These are phyloP conservation scores for Yoshiicerus persimilis DNA, from an alignment of 1,140 invertebrate genomes.

Conservation along the genomic window DNA sequence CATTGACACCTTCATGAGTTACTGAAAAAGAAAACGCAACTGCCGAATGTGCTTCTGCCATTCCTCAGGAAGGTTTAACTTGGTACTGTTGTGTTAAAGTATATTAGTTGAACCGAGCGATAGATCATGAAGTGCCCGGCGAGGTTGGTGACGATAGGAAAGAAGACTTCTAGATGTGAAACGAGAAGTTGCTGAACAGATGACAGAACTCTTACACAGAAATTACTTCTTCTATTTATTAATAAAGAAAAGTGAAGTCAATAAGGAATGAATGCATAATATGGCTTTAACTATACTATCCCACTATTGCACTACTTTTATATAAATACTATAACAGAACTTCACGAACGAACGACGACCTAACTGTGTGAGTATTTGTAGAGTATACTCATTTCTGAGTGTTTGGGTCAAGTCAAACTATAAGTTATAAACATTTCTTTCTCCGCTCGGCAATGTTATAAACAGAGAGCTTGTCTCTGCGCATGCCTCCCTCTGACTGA, in stretches of 20 bases:
- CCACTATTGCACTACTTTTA: not conserved
- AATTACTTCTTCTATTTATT: not conserved
- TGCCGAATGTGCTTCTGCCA: slow-evolving; percentile 98
- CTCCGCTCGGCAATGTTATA: too few species aligned
- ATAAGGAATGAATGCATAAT: too few species aligned
- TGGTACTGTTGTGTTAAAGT: not conserved
- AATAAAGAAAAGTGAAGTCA: not conserved
- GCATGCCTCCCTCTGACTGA: too few species aligned
- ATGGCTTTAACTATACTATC: not conserved
- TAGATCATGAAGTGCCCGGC: not conserved
- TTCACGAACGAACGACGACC: not conserved
- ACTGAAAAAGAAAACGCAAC: slow-evolving; percentile 97
- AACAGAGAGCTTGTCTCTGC: too few species aligned
- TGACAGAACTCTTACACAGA: not conserved
- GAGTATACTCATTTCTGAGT: not conserved
- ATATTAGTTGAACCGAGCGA: not conserved
- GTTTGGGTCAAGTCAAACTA: not conserved
- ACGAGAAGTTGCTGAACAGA: not conserved
- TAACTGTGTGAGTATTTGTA: not conserved
- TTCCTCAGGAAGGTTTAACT: slow-evolving; percentile 53
- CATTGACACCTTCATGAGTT: slow-evolving; percentile 95
- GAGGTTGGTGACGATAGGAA: not conserved
- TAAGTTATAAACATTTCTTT: not conserved
- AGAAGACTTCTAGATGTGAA: not conserved
- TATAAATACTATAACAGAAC: too few species aligned